Evolutionary conservation across 2,797 vertebrate species (phyloP), one percentile per base, ranked within the genome.

Genomic region (Sebastes reedi): DNA sequence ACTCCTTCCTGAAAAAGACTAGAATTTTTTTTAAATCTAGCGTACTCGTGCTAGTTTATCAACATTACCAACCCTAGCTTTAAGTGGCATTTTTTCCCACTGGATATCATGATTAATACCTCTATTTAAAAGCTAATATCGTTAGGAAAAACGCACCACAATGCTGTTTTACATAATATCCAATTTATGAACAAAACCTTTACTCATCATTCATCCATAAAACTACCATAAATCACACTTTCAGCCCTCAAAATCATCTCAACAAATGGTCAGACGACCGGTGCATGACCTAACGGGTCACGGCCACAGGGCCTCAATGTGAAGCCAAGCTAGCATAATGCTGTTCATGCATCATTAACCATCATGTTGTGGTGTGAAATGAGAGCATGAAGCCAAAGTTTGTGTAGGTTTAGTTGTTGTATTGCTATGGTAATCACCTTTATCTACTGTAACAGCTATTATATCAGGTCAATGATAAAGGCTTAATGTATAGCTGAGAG

Each of bases 251-350:
- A 85, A 77, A 77, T 67, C 73, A 69, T 25, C 75, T 67, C 27
- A 27, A 75, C 64, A 54, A 87, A 67, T 24, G 39, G 76, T 62
- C 74, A 52, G 77, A 75, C 27, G 58, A 67, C 71, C 30, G 27
- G 65, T 75, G 81, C 77, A 64, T 61, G 87, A 90, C 82, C 88
- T 3, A 70, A 69, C 72, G 79, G 80, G 88, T 87, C 74, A 66
- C 50, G 14, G 80, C 74, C 76, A 66, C 71, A 24, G 70, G 81
- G 64, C 74, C 81, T 85, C 56, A 54, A 16, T 80, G 82, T 83
- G 91, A 92, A 91, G 88, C 90, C 85, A 92, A 86, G 87, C 86
- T 80, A 79, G 64, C 77, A 81, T 92, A 91, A 91, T 72, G 82
- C 82, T 24, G 55, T 84, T 85, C 83, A 88, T 72, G 89, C 88